Evolutionary conservation across 2,797 vertebrate genomes (phyloP).

Genomic region (Anabacerthia variegaticeps): DNA sequence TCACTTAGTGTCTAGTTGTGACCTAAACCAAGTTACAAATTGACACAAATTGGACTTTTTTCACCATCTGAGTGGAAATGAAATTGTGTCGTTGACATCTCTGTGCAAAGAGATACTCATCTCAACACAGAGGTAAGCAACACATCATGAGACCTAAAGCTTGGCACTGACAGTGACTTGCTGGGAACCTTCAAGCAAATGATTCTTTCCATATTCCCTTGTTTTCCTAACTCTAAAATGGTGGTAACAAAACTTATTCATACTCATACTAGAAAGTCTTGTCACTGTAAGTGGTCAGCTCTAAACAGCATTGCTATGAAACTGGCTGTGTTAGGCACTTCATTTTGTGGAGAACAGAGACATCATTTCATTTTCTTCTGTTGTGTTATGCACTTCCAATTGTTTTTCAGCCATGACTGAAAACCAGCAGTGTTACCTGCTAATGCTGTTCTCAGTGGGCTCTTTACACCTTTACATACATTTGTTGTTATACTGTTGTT

Average conservation of each 20-base stretch:
- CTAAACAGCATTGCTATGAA: background rate
- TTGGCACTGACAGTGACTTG: background rate
- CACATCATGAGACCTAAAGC: background rate
- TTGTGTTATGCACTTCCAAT: background rate
- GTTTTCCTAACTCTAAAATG: background rate
- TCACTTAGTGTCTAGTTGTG: background rate
- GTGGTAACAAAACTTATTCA: background rate
- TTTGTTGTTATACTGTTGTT: background rate
- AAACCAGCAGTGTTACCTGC: background rate
- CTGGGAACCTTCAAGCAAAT: background rate
- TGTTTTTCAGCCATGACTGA: background rate
- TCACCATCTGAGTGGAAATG: background rate
- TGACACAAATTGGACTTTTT: background rate
- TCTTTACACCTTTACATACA: background rate
- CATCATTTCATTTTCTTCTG: slow-evolving; percentile 48
- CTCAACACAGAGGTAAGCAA: background rate
- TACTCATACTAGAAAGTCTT: background rate
- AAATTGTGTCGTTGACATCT: background rate
- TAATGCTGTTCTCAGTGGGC: background rate
- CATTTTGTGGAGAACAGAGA: background rate
- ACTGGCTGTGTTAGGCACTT: background rate
- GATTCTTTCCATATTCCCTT: background rate
- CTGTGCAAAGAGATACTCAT: background rate
- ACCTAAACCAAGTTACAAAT: background rate
- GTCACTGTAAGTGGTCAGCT: background rate